Conservation (phyloP, 2,113 vertebrate genomes). For the Rhipidura dahli region DNA sequence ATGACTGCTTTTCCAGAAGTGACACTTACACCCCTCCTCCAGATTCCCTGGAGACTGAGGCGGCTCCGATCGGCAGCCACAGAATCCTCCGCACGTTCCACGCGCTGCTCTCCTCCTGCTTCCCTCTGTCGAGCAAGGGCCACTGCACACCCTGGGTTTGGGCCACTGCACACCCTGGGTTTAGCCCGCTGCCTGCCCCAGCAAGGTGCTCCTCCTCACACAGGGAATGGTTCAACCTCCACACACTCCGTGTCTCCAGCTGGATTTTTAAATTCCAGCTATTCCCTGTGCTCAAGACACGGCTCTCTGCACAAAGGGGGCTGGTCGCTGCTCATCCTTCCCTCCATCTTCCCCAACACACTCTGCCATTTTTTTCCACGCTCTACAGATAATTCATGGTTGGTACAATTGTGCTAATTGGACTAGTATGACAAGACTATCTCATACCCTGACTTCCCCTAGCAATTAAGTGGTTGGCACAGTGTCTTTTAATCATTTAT, state of each 20-base stretch:
- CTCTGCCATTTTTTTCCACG: background rate
- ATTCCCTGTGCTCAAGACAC: background rate
- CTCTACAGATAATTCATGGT: background rate
- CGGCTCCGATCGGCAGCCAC: background rate
- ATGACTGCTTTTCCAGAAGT: background rate
- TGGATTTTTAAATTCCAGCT: too few species aligned
- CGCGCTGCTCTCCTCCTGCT: background rate
- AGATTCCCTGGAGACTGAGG: background rate
- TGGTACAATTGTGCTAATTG: background rate
- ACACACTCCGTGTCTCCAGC: background rate
- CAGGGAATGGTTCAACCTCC: rapidly evolving
- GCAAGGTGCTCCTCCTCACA: background rate
- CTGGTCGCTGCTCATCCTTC: background rate
- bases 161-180: background rate
- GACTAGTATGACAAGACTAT: background rate
- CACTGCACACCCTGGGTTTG: background rate
- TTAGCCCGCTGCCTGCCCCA: background rate
- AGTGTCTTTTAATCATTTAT: background rate
- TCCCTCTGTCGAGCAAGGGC: background rate
- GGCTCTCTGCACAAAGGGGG: background rate
- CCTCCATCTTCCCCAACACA: background rate
- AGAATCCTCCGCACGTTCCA: background rate
- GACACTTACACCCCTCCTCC: background rate
- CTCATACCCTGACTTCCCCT: background rate
- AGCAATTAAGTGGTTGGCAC: background rate